Evolutionary conservation across 2,888 invertebrate genomes (phyloP).

Genomic region (Synanthedon vespiformis): DNA sequence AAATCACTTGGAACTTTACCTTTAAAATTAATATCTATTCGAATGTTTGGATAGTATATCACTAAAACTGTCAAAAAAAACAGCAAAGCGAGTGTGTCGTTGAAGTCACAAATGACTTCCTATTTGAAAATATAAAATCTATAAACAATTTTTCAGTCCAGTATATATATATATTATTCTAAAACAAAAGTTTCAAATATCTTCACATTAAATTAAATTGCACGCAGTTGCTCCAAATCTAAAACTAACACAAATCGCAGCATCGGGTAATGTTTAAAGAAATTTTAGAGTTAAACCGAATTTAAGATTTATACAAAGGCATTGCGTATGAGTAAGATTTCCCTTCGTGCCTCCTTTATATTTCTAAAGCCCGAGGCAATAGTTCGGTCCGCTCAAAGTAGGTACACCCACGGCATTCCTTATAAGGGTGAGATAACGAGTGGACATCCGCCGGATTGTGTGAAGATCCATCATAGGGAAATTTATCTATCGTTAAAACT

Average conservation of each 20-base stretch:
- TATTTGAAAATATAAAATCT: too few species aligned
- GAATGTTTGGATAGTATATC: too few species aligned
- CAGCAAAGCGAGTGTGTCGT: too few species aligned
- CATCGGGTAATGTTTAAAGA: neutral
- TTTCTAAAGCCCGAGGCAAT: slow-evolving; percentile 14
- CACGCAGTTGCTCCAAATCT: neutral
- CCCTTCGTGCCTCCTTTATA: slow-evolving; percentile 20
- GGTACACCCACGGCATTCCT: slow-evolving; percentile 37
- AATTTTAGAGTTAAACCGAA: too few species aligned
- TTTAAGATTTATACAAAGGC: too few species aligned
- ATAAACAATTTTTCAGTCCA: too few species aligned
- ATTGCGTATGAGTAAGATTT: slow-evolving; percentile 4
- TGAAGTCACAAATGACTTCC: too few species aligned
- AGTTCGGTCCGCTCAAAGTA: slow-evolving; percentile 26
- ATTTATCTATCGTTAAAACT: slow-evolving; percentile 4
- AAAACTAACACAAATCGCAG: neutral
- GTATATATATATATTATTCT: too few species aligned
- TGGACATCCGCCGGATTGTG: slow-evolving; percentile 53
- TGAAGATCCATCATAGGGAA: slow-evolving; percentile 21
- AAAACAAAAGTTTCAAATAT: too few species aligned
- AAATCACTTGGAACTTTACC: too few species aligned
- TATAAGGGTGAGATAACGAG: slow-evolving; percentile 49
- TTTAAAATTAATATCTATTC: too few species aligned
- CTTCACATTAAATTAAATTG: neutral
- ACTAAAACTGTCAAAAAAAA: too few species aligned